These are phyloP conservation scores for Alosa alosa DNA, from an alignment of 2,113 vertebrate genomes.

Conservation along the genomic window DNA sequence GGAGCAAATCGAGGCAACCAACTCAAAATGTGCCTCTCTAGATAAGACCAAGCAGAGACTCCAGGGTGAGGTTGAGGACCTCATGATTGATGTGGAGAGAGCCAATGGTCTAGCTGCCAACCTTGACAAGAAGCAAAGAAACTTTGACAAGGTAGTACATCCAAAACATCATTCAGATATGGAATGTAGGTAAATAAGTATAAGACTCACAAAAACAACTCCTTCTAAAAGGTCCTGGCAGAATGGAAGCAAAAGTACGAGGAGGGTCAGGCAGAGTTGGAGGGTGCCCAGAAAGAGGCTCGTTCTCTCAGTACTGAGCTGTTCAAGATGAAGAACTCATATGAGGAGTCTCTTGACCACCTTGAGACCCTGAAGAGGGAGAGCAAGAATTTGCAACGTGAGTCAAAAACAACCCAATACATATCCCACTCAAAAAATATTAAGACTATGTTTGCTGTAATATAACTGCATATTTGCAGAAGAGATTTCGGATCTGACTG, in stretches of 20 bases:
- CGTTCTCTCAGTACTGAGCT: slow-evolving; percentile 65
- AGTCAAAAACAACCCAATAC: background rate
- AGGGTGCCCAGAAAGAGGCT: slow-evolving; percentile 57
- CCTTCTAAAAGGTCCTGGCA: slow-evolving; percentile 29
- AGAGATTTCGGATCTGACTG: slow-evolving; percentile 50
- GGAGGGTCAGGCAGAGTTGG: slow-evolving; percentile 45
- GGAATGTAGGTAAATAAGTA: background rate
- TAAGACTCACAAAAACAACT: background rate
- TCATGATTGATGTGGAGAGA: slow-evolving; percentile 61
- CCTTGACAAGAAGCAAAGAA: slow-evolving; percentile 69
- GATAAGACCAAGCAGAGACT: slow-evolving; percentile 71
- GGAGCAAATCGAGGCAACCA: slow-evolving; percentile 62
- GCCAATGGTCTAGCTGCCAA: slow-evolving; percentile 52
- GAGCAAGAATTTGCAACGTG: background rate
- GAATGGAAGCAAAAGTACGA: slow-evolving; percentile 47
- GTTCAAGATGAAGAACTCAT: slow-evolving; percentile 74
- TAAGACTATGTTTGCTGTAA: no score
- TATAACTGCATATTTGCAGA: slow-evolving; percentile 20
- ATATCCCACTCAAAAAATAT: background rate
- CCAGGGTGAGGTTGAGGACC: slow-evolving; percentile 65
- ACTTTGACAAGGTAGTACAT: slow-evolving; percentile 63
- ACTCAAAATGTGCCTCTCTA: slow-evolving; percentile 66
- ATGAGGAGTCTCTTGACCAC: slow-evolving; percentile 71
- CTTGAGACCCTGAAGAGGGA: slow-evolving; percentile 57
- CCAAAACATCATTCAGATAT: background rate